A percentile compares a stretch with the other conserved stretches of the same genome.
phyloP scores from a whole-genome alignment of 1,140 invertebrate genomes.

The Notospermus geniculatus region DNA sequence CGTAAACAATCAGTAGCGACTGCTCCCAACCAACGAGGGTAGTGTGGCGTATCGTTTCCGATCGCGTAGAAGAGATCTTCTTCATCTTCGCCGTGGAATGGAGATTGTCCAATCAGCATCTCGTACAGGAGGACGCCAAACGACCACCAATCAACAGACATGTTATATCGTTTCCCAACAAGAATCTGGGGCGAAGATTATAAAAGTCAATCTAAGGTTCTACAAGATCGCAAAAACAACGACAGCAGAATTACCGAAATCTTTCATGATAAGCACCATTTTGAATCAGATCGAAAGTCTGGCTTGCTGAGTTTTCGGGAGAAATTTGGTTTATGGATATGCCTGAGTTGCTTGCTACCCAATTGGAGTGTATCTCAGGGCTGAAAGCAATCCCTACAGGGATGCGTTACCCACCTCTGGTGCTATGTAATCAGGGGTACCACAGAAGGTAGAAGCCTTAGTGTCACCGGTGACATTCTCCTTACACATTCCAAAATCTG shows the following conservation, averaged over 20 bases:
- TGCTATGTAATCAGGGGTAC: conserved; percentile 99
- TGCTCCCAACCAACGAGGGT: conserved; percentile 85
- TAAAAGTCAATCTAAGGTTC: conserved; percentile 24
- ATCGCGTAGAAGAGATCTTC: conserved; percentile 99
- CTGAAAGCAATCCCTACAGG: no score
- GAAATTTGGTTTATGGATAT: background rate
- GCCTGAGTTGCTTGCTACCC: no score
- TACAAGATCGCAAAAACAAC: no score
- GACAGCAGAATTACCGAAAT: no score
- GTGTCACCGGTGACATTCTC: conserved; percentile 93
- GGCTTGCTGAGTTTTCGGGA: background rate
- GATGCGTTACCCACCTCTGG: conserved; percentile 66
- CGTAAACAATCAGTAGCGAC: conserved; percentile 66
- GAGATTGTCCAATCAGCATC: conserved; percentile 97
- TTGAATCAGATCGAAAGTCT: no score
- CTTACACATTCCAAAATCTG: conserved; percentile 99
- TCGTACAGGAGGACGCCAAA: conserved; percentile 96
- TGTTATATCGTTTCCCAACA: conserved; percentile 94
- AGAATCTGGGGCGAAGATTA: conserved; percentile 88
- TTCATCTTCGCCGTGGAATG: conserved; percentile 98
- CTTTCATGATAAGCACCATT: no score
- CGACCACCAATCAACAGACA: conserved; percentile 99
- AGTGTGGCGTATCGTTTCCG: conserved; percentile 94
- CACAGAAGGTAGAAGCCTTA: conserved; percentile 96
- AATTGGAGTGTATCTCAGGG: no score